Evolutionary conservation across 1,140 invertebrate genomes (phyloP), one percentile per base, ranked within the genome.

Genomic region (Tetramorium parvispinum): DNA sequence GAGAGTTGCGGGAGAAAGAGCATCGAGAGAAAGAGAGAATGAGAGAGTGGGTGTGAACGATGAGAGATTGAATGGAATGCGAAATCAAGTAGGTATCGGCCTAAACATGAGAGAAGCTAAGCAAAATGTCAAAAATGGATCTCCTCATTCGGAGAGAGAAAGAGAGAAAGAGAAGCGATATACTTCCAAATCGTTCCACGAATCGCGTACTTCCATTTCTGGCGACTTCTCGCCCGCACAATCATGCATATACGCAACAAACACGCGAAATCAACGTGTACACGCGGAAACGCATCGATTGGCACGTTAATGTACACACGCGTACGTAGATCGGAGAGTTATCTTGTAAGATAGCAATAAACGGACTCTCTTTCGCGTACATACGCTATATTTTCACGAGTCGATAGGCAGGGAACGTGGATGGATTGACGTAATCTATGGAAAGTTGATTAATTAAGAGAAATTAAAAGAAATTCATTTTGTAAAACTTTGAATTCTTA

Each of bases 321-420:
- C 11, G 59, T 79, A 32, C 24, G 46, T 55, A 87, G 57, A 83
- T 55, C 27, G 49, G 57, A 81, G 21, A 46, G 27, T 70, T 85
- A 91, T 91, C 89, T 89, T 93, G 91, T 93, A 93, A 92, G 92
- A 90, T 94, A 94, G 92, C 91, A 92, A 93, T 93, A 94, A 91
- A 92, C 27, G 57, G 57, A 91, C 59, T 73, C 66, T 70, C 49
- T 87, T 91, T 90, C 78, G 71, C 93, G 93, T 93, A 93, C 88
- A 91, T 88, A 89, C 70, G 51, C 66, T 73, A 66, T 83, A 55
- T 46, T 73, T 61, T 40, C 57, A 21, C 49, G 55, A 32, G 82
- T 85, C 68, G 49, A 81, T 68, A 57, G 24, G 66, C 53, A 24
- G 32, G 24, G 10, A 65, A 11, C 16, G 4, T 16, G 18, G 21